Evolutionary conservation across 2,888 invertebrate genomes (phyloP), one percentile per base, ranked within the genome.

Genomic region (Apocheima hispidaria): DNA sequence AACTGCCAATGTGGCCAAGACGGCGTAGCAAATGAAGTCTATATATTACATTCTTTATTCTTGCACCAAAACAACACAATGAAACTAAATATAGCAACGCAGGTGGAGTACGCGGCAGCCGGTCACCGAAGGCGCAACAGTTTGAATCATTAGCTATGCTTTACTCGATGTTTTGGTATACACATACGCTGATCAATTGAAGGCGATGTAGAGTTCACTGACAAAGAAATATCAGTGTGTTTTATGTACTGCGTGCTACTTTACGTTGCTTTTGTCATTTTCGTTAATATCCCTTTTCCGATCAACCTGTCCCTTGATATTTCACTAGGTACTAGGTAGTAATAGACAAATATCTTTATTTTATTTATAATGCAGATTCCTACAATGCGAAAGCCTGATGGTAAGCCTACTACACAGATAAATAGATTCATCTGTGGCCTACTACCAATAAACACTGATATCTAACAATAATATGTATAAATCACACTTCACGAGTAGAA

Each of bases 31-130:
- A 65, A 67, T 69, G 71, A 70, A 72, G 51, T 38, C 40, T 50
- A 36, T 36, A 36, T 36, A 65, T 49, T 63, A 63, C 43, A 60
- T 56, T 64, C 79, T 77, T 81, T 81, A 82, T 83, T 82, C 81
- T 79, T 80, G 83, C 82, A 79, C 78, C 78, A 61, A 62, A 65
- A 63, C 82, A 85, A 81, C 84, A 90, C 90, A 91, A 89, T 90
- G 87, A 82, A 80, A 83, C 89, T 91, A 92, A 90, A 86, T 89
- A 89, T 91, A 91, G 88, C 81, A 71, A 62, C 75, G 79, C 85
- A 86, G 86, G 83, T 85, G 83, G 83, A 83, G 80, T 79, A 81
- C 77, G 72, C 80, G 76, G 77, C 74, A 80, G 77, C 74, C 80
- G 76, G 77, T 75, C 81, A 73, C 75, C 79, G 73, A 78, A 77